Conservation (phyloP, 1,140 invertebrate species). For the Yoshiicerus persimilis region DNA sequence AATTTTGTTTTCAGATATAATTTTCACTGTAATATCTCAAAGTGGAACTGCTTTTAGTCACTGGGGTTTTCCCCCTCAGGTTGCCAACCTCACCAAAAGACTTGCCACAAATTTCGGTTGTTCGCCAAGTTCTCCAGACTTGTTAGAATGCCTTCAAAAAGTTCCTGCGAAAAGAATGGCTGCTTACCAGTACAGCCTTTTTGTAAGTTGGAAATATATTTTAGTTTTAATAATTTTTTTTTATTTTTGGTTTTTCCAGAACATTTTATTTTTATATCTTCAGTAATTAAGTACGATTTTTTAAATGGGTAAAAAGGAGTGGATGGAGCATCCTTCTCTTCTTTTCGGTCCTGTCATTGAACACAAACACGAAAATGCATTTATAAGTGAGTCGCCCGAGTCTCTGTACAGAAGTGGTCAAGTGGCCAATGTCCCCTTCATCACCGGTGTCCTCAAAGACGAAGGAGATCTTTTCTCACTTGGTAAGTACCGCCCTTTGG, state of each 20-base stretch:
- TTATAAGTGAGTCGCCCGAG: not conserved
- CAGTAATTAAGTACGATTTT: too few species aligned
- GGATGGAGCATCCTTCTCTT: not conserved
- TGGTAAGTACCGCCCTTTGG: too few species aligned
- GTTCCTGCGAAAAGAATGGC: not conserved
- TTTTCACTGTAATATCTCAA: not conserved
- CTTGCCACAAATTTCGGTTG: not conserved
- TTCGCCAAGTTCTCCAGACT: not conserved
- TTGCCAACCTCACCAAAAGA: not conserved
- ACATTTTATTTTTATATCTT: too few species aligned
- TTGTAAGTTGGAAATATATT: not conserved
- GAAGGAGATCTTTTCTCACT: not conserved
- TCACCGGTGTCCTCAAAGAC: not conserved
- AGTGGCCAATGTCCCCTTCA: conserved; percentile 2
- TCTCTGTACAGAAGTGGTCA: not conserved
- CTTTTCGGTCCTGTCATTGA: not conserved
- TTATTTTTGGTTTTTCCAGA: too few species aligned
- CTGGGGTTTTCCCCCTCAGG: not conserved
- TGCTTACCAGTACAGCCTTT: not conserved
- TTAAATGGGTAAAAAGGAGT: not conserved
- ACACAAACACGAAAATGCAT: not conserved
- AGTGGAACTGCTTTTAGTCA: not conserved
- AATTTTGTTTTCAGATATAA: not conserved
- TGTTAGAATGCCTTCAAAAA: not conserved
- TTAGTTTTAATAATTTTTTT: too few species aligned